These are phyloP conservation scores for Phylloscopus whistleri DNA, from an alignment of 2,113 vertebrate species.

Conservation along the genomic window DNA sequence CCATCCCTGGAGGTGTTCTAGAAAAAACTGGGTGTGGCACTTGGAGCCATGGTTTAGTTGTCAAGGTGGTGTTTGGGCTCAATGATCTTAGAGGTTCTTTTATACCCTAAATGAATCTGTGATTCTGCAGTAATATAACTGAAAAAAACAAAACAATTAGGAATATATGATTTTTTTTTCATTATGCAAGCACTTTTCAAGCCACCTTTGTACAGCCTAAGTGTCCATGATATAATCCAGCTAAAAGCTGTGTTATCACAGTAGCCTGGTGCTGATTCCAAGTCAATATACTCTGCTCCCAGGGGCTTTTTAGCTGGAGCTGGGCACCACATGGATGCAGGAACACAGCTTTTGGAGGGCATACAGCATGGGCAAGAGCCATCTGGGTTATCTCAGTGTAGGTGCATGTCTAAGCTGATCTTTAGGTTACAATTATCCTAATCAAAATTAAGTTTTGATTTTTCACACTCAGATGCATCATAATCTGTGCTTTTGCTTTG, in stretches of 20 bases:
- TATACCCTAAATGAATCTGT: not conserved
- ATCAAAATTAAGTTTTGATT: not conserved
- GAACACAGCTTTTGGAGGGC: not conserved
- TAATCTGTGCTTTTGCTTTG: not conserved
- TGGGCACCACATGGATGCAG: not conserved
- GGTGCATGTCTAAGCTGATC: not conserved
- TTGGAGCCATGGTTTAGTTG: not conserved
- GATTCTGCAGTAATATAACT: not conserved
- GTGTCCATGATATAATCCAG: rapidly evolving
- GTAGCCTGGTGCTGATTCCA: not conserved
- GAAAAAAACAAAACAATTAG: not conserved
- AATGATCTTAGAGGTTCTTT: not conserved
- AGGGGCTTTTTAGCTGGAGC: not conserved
- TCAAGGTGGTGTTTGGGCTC: not conserved
- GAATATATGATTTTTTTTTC: rapidly evolving
- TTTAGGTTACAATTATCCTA: not conserved
- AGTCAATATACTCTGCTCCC: not conserved
- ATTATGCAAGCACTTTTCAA: not conserved
- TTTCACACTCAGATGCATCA: not conserved
- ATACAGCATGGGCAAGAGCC: not conserved
- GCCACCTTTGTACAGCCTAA: not conserved
- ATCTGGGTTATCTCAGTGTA: rapidly evolving
- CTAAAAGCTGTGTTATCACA: not conserved
- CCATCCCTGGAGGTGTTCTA: not conserved
- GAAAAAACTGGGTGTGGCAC: not conserved